Evolutionary conservation across 2,113 vertebrate species (phyloP), one percentile per base, ranked within the genome.

Genomic region (Hoplias malabaricus): DNA sequence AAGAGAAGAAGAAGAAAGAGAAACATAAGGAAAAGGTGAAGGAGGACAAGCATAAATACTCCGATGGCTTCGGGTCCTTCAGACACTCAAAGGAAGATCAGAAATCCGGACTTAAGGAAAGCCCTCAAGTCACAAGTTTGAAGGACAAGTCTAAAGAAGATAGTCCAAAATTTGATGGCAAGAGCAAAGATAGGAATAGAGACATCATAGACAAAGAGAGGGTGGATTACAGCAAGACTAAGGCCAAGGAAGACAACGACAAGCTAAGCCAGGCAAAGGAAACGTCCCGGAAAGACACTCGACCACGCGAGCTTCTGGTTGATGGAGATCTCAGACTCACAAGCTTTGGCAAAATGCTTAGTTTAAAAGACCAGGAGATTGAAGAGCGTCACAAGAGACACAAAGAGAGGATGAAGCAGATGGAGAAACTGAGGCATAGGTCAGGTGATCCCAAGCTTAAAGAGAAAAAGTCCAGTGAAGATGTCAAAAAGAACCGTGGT

Each of bases 281-380:
- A 21, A 42, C 83, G 0, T 36, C 80, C 43, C 94, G 93, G 77
- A 98, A 96, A 66, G 96, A 99, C 4, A 83, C 70, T 74, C 91
- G 95, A 25, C 97, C 97, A 0, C 92, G 96, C 2, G 97, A 99
- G 84, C 94, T 99, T 1, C 79, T 99, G 70, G 98, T 95, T 16
- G 98, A 99, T 0, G 96, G 95, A 0, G 96, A 99, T 82, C 87
- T 96, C 82, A 96, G 98, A 92, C 95, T 99, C 92, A 99, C 98
- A 3, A 98, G 97, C 85, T 99, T 99, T 11, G 97, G 98, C 78
- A 92, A 96, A 79, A 99, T 99, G 98, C 91, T 99, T 50, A 98
- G 96, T 85, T 94, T 96, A 38, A 99, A 98, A 25, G 98, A 99
- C 80, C 93, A 98, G 85, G 96, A 99, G 82, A 95, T 96, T 0